These are phyloP conservation scores for Hemibagrus wyckioides DNA, from an alignment of 2,113 vertebrate genomes.

Conservation along the genomic window DNA sequence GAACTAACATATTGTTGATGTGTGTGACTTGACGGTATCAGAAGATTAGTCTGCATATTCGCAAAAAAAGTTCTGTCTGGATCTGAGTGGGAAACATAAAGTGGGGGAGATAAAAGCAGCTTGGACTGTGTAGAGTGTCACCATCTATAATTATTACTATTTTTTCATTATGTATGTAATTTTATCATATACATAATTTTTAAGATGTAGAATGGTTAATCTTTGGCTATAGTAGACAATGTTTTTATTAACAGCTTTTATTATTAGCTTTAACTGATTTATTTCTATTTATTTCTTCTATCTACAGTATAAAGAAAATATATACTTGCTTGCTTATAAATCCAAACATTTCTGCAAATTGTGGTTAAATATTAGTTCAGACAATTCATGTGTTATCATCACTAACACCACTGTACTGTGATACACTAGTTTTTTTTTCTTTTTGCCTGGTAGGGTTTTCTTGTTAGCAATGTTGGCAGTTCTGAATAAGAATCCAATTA, in stretches of 20 bases:
- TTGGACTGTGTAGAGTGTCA: not conserved
- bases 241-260: too few species aligned
- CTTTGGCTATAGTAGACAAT: not conserved
- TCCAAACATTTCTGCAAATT: not conserved
- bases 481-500: not conserved
- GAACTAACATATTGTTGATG: not conserved
- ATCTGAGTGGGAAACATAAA: not conserved
- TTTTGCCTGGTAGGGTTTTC: not conserved
- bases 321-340: not conserved
- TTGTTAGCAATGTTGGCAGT: constrained; percentile 7
- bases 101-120: not conserved
- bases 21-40: not conserved
- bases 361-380: not conserved
- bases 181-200: not conserved
- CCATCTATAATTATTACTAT: not conserved
- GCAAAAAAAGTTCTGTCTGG: not conserved
- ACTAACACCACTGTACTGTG: not conserved
- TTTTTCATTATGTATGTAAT: not conserved
- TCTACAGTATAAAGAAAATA: not conserved
- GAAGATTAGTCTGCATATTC: not conserved
- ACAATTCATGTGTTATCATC: not conserved
- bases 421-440: not conserved
- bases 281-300: too few species aligned
- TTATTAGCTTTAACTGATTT: too few species aligned
- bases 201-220: not conserved